Percentiles rank a stretch among this genome's conserved stretches.
phyloP scores from a whole-genome alignment of 1,140 invertebrate species.

The Pararge aegeria region DNA sequence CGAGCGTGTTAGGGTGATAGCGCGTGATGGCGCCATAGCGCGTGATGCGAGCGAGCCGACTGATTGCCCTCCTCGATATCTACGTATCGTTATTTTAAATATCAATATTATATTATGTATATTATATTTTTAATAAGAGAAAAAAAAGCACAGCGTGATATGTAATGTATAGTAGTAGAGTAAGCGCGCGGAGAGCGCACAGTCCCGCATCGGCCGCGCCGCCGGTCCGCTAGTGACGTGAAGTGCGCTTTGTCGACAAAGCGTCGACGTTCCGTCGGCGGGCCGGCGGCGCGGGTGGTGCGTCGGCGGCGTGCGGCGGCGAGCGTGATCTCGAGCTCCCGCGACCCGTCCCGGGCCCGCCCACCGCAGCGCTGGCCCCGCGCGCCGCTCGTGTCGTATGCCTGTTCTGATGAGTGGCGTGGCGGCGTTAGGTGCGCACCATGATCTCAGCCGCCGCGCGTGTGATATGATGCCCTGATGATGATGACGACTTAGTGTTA shows the following conservation, averaged over 20 bases:
- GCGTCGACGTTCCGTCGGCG: slow-evolving; percentile 38
- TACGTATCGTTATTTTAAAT: slow-evolving; percentile 78
- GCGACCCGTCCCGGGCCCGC: slow-evolving; percentile 16
- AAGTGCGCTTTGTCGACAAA: slow-evolving; percentile 51
- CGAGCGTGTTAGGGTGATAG: slow-evolving; percentile 20
- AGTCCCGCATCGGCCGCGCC: slow-evolving; percentile 18
- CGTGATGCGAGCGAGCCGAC: slow-evolving; percentile 37
- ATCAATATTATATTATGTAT: slow-evolving; percentile 78
- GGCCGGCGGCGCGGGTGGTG: slow-evolving; percentile 36
- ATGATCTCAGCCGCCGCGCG: slow-evolving; percentile 72
- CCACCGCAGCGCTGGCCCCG: slow-evolving; percentile 50
- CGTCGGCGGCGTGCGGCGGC: slow-evolving; percentile 38
- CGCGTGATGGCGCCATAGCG: background rate
- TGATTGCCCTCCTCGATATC: slow-evolving; percentile 72
- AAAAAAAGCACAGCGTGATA: slow-evolving; percentile 78
- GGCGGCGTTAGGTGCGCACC: slow-evolving; percentile 59
- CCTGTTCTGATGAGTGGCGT: slow-evolving; percentile 51
- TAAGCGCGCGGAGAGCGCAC: slow-evolving; percentile 53
- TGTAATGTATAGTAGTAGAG: slow-evolving; percentile 75
- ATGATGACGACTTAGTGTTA: slow-evolving; percentile 59
- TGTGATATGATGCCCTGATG: slow-evolving; percentile 62
- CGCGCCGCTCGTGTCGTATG: slow-evolving; percentile 50
- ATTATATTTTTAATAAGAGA: slow-evolving; percentile 78
- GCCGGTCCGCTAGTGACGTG: slow-evolving; percentile 39
- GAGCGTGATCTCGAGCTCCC: slow-evolving; percentile 39